A percentile compares a stretch with the other conserved stretches of the same genome.
These are phyloP conservation scores for Oryzias woworae DNA, from an alignment of 2,113 vertebrate species.

Conservation along the genomic window DNA sequence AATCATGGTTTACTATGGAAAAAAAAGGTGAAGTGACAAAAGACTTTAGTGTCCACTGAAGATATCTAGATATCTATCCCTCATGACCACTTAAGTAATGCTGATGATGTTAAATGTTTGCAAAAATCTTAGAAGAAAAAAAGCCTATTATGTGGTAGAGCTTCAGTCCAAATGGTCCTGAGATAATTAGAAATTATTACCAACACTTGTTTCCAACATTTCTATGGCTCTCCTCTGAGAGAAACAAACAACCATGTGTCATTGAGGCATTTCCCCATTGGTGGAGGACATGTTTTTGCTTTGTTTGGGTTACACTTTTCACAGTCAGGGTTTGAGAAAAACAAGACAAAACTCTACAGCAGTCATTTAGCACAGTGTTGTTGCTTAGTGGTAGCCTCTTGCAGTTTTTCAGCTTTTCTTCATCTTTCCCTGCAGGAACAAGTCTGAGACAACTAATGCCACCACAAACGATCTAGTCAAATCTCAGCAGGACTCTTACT, in stretches of 20 bases:
- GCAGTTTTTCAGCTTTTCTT: slow-evolving; percentile 15
- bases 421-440: slow-evolving; percentile 21
- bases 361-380: slow-evolving; percentile 26
- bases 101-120: not conserved
- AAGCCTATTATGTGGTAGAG: not conserved
- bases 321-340: slow-evolving; percentile 22
- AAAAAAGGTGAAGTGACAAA: not conserved
- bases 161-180: not conserved
- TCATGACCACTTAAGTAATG: slow-evolving; percentile 6
- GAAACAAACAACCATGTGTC: not conserved
- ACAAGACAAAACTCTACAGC: slow-evolving; percentile 22
- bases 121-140: not conserved
- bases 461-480: not conserved
- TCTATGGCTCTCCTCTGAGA: slow-evolving; percentile 3
- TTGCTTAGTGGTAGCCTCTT: slow-evolving; percentile 17
- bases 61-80: not conserved
- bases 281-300: slow-evolving; percentile 6
- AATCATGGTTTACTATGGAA: not conserved
- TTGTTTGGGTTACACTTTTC: slow-evolving; percentile 5
- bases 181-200: slow-evolving; percentile 3
- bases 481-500: not conserved
- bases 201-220: slow-evolving; percentile 6
- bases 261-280: slow-evolving; percentile 15
- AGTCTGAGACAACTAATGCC: too few species aligned
- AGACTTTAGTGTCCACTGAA: not conserved